Evolutionary conservation across 2,797 vertebrate genomes (phyloP).

Genomic region (Aphelocoma californica): DNA sequence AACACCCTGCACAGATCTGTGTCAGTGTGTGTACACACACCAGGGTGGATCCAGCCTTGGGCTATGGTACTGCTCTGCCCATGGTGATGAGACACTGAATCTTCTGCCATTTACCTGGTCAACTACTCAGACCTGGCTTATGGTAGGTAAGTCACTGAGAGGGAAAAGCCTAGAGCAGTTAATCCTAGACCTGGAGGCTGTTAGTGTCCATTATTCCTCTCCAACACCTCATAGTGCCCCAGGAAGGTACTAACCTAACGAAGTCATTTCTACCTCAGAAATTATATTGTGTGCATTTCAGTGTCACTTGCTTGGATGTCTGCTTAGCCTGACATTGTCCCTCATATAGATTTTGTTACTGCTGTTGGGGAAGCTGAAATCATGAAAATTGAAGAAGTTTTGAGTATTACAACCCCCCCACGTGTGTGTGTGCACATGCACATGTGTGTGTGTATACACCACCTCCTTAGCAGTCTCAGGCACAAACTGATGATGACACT

Average conservation of each 20-base stretch:
- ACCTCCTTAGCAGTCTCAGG: not conserved
- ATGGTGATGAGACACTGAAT: not conserved
- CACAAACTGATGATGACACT: not conserved
- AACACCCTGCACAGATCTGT: not conserved
- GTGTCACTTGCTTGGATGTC: not conserved
- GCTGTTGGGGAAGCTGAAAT: not conserved
- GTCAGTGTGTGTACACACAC: not conserved
- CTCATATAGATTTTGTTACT: not conserved
- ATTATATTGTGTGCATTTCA: not conserved
- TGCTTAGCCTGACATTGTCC: not conserved
- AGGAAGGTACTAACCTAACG: not conserved
- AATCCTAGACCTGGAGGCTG: not conserved
- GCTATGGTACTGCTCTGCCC: not conserved
- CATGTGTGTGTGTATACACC: accelerated
- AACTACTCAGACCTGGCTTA: not conserved
- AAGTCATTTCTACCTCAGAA: not conserved
- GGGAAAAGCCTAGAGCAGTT: not conserved
- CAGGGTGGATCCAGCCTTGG: not conserved
- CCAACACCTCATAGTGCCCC: not conserved
- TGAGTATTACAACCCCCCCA: not conserved
- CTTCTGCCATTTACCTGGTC: not conserved
- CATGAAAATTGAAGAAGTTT: not conserved
- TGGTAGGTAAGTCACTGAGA: not conserved
- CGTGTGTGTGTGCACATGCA: accelerated
- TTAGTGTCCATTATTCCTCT: not conserved